A percentile compares a stretch with the other conserved stretches of the same genome.
Evolutionary conservation across 2,797 vertebrate species (phyloP).

Genomic region (Lagorchestes hirsutus): DNA sequence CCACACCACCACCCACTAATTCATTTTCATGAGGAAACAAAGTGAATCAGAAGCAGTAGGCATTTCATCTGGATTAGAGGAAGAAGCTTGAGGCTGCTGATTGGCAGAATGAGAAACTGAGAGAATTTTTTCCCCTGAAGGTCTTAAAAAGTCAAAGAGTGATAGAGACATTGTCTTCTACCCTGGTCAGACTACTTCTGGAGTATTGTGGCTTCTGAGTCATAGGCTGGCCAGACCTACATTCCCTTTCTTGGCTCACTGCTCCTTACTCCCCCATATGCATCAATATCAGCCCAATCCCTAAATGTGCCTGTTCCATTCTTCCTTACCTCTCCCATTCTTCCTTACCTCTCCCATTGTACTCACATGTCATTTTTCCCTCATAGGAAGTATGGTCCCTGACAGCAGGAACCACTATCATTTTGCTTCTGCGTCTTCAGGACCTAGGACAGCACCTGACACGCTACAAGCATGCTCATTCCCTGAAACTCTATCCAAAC

Average conservation of each 20-base stretch:
- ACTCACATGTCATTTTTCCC: neutral
- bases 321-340: neutral
- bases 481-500: neutral
- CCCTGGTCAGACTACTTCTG: neutral
- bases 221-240: neutral
- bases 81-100: conserved; percentile 40
- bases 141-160: neutral
- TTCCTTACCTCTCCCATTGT: neutral
- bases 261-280: neutral
- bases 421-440: neutral
- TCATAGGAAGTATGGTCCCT: neutral
- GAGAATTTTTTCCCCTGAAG: neutral
- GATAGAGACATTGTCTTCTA: neutral
- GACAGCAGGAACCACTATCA: too few species aligned
- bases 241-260: neutral
- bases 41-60: conserved; percentile 44
- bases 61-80: conserved; percentile 10
- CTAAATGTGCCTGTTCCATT: neutral
- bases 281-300: neutral
- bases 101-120: neutral
- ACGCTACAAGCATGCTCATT: neutral
- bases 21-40: conserved; percentile 48
- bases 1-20: neutral
- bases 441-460: neutral
- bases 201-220: neutral